Evolutionary conservation across 2,888 invertebrate species (phyloP).

Genomic region (Brachypterus glaber): DNA sequence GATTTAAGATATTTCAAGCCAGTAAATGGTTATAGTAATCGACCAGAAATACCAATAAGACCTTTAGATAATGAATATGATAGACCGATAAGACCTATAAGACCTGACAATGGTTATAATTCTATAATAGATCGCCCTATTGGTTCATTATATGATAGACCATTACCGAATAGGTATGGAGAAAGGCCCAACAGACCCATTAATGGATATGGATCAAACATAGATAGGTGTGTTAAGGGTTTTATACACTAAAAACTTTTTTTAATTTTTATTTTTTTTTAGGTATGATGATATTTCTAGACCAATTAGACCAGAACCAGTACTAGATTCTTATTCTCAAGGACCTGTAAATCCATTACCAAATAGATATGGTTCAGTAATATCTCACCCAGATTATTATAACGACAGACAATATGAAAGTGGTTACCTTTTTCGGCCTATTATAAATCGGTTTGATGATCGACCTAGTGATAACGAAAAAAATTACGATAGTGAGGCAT

Average conservation of each 20-base stretch:
- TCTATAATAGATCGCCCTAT: background rate
- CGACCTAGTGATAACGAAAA: slow-evolving; percentile 1
- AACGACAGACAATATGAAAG: slow-evolving; percentile 12
- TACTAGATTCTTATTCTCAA: slow-evolving; percentile 14
- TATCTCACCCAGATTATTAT: slow-evolving; percentile 25
- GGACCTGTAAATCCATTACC: slow-evolving; percentile 20
- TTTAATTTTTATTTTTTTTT: too few species aligned
- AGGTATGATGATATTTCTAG: slow-evolving; percentile 15
- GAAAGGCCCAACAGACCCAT: slow-evolving; percentile 9
- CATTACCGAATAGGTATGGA: slow-evolving; percentile 1
- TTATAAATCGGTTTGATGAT: too few species aligned
- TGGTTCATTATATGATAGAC: background rate
- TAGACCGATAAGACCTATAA: background rate
- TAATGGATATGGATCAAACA: too few species aligned
- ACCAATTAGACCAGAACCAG: slow-evolving; percentile 13
- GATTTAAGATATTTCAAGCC: background rate
- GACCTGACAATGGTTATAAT: background rate
- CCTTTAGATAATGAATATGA: too few species aligned
- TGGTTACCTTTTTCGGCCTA: slow-evolving; percentile 16
- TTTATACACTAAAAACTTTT: too few species aligned
- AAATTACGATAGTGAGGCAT: background rate
- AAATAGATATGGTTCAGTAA: slow-evolving; percentile 23
- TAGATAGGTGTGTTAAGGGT: too few species aligned
- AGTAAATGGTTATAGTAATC: background rate
- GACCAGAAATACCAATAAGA: background rate